Evolutionary conservation across 2,888 invertebrate species (phyloP).

Genomic region (Cremastinae sp.): DNA sequence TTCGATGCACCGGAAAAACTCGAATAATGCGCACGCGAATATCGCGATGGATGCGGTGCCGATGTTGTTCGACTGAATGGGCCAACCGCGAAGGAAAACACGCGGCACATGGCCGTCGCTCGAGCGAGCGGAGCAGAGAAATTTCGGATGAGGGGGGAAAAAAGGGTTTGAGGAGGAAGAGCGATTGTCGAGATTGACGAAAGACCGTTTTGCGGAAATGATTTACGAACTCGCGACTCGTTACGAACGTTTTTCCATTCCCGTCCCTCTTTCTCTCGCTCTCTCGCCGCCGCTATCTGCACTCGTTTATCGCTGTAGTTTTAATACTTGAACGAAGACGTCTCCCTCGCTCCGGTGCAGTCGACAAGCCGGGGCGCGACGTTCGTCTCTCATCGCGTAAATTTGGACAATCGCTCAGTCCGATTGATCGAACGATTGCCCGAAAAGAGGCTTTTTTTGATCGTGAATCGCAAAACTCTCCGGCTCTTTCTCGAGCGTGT

Average conservation of each 20-base stretch:
- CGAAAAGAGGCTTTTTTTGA: conserved; percentile 18
- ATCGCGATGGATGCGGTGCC: conserved; percentile 33
- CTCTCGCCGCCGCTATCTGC: not conserved
- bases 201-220: not conserved
- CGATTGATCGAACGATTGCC: not conserved
- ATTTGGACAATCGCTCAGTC: conserved; percentile 11
- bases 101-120: conserved; percentile 74
- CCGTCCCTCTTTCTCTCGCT: not conserved
- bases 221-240: not conserved
- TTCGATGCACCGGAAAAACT: conserved; percentile 19
- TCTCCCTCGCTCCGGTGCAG: conserved; percentile 51
- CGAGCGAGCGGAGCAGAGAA: conserved; percentile 8
- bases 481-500: conserved; percentile 14
- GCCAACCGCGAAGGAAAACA: conserved; percentile 67
- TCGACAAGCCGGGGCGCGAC: conserved; percentile 67
- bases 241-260: not conserved
- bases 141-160: conserved; percentile 16
- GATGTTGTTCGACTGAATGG: conserved; percentile 55
- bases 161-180: not conserved
- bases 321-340: conserved; percentile 32
- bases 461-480: conserved; percentile 11
- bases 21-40: conserved; percentile 1
- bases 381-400: conserved; percentile 65
- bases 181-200: not conserved
- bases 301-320: not conserved